Evolutionary conservation across 2,797 vertebrate genomes (phyloP).

Genomic region (Odontamblyopus rebecca): DNA sequence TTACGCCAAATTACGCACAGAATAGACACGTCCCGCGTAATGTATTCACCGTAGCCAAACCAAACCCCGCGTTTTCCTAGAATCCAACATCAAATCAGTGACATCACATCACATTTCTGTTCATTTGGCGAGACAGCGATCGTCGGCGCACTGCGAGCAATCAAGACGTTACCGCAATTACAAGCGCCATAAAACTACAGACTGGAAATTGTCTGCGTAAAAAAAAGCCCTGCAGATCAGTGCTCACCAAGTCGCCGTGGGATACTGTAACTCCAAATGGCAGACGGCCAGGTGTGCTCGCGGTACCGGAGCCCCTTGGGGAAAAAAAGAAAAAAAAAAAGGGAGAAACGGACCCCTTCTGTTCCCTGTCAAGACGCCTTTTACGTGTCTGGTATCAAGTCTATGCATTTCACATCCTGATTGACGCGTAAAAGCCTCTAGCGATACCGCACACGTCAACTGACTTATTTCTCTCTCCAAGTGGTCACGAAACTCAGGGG

Average conservation of each 20-base stretch:
- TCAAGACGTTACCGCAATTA: background rate
- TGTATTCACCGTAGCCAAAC: background rate
- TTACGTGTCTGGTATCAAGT: background rate
- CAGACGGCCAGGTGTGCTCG: constrained; percentile 61
- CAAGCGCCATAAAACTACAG: background rate
- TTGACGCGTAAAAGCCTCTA: background rate
- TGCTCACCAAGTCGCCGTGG: constrained; percentile 21
- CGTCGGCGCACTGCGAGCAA: background rate
- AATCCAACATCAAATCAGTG: background rate
- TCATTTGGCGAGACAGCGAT: background rate
- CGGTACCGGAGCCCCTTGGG: constrained; percentile 52
- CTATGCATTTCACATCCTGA: background rate
- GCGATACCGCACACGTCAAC: constrained; percentile 3
- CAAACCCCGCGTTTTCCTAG: background rate
- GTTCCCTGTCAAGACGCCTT: constrained; percentile 17
- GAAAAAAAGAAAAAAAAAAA: background rate
- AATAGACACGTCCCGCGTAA: background rate
- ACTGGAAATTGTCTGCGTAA: background rate
- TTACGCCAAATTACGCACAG: background rate
- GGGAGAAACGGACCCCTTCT: background rate
- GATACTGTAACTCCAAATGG: constrained; percentile 56
- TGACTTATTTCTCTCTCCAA: background rate
- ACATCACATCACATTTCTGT: background rate
- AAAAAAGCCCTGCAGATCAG: background rate
- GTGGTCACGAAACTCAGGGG: background rate